These are phyloP conservation scores for Chamaea fasciata DNA, from an alignment of 2,113 vertebrate genomes.

Conservation along the genomic window DNA sequence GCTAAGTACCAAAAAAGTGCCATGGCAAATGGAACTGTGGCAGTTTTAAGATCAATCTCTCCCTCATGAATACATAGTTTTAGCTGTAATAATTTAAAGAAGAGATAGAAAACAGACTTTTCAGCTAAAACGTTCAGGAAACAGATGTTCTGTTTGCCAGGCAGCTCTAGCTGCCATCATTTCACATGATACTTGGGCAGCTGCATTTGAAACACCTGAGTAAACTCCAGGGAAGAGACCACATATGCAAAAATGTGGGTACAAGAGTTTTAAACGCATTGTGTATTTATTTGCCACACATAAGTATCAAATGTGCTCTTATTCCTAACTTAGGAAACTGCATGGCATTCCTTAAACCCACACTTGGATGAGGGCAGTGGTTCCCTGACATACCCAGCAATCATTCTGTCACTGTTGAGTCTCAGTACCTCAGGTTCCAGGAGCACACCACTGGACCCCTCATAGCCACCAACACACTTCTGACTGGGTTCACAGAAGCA, in stretches of 20 bases:
- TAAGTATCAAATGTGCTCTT: neutral
- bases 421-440: neutral
- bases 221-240: neutral
- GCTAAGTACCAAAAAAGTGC: no score
- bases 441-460: neutral
- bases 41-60: neutral
- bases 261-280: neutral
- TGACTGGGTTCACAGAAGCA: neutral
- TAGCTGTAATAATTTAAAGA: neutral
- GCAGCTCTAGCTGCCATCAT: neutral
- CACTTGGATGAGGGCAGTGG: neutral
- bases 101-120: neutral
- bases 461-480: neutral
- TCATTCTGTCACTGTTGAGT: neutral
- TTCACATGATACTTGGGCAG: neutral
- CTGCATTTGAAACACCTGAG: neutral
- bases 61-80: neutral
- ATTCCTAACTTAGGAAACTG: neutral
- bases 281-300: neutral
- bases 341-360: neutral
- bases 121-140: neutral
- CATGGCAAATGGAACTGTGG: neutral
- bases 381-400: accelerated
- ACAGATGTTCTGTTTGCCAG: neutral
- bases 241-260: neutral